These are phyloP conservation scores for Axis porcinus DNA, from an alignment of 2,113 vertebrate species.

Conservation along the genomic window DNA sequence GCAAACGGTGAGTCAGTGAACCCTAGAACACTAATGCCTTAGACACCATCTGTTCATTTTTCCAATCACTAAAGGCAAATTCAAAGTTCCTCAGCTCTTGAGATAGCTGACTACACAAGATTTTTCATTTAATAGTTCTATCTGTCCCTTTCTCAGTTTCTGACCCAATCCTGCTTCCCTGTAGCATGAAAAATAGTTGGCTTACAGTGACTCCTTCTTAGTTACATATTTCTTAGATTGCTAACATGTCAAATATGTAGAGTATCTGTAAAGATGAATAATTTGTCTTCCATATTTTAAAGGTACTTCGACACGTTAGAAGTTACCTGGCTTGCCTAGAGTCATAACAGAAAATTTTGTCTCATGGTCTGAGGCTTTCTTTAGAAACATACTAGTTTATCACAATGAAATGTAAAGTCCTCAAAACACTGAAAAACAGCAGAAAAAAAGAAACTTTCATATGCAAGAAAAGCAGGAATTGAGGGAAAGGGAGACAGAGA, in stretches of 20 bases:
- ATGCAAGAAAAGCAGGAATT: background rate
- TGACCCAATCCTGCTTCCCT: background rate
- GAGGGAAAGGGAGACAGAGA: background rate
- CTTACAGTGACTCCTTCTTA: background rate
- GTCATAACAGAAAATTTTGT: background rate
- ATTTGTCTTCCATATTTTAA: background rate
- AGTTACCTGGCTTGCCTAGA: background rate
- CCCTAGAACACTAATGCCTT: background rate
- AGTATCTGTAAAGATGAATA: background rate
- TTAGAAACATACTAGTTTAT: background rate
- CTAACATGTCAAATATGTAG: background rate
- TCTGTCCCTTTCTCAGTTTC: background rate
- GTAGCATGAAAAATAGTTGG: background rate
- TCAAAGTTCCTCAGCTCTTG: background rate
- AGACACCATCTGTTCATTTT: background rate
- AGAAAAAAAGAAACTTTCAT: background rate
- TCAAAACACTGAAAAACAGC: background rate
- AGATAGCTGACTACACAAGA: background rate
- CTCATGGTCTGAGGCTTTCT: background rate
- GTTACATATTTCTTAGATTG: background rate
- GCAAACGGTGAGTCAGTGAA: background rate
- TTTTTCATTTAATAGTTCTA: background rate
- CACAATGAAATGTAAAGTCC: background rate
- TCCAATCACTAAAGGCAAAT: background rate
- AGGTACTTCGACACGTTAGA: rapidly evolving